Evolutionary conservation across 2,888 invertebrate species (phyloP).

Genomic region (Andrena marginata): DNA sequence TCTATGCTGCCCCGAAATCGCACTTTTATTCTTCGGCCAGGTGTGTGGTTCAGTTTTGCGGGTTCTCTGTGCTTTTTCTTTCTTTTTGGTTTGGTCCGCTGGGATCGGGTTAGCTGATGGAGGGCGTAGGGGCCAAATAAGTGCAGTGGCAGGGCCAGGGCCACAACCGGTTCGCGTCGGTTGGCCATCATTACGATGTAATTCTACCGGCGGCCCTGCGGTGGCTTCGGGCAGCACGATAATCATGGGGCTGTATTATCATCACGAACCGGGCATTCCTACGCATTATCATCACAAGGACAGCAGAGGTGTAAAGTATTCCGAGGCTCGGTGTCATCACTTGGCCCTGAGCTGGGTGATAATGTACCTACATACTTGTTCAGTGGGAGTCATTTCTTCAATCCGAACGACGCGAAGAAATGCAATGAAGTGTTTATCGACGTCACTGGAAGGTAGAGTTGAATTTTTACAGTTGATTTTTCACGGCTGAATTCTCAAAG

Average conservation of each 20-base stretch:
- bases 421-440: too few relatives aligned
- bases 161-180: conserved; percentile 70
- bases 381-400: not conserved
- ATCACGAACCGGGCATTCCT: conserved; percentile 45
- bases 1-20: conserved; percentile 39
- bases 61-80: conserved; percentile 55
- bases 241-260: conserved; percentile 61
- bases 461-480: too few relatives aligned
- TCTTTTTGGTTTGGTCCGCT: conserved; percentile 47
- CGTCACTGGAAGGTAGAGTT: too few relatives aligned
- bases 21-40: conserved; percentile 65
- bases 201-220: conserved; percentile 63
- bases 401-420: not conserved
- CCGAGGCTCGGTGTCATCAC: not conserved
- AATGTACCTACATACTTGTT: not conserved
- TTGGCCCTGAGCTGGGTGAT: not conserved
- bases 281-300: conserved; percentile 33
- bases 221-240: conserved; percentile 56
- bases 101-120: conserved; percentile 66
- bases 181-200: conserved; percentile 70
- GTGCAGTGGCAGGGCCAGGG: conserved; percentile 70
- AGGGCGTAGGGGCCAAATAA: conserved; percentile 68
- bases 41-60: conserved; percentile 71
- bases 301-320: conserved; percentile 47
- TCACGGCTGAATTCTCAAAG: too few relatives aligned